A percentile compares a stretch with the other conserved stretches of the same genome.
Conservation (phyloP, 2,113 vertebrate genomes). For the Zapornia atra region DNA sequence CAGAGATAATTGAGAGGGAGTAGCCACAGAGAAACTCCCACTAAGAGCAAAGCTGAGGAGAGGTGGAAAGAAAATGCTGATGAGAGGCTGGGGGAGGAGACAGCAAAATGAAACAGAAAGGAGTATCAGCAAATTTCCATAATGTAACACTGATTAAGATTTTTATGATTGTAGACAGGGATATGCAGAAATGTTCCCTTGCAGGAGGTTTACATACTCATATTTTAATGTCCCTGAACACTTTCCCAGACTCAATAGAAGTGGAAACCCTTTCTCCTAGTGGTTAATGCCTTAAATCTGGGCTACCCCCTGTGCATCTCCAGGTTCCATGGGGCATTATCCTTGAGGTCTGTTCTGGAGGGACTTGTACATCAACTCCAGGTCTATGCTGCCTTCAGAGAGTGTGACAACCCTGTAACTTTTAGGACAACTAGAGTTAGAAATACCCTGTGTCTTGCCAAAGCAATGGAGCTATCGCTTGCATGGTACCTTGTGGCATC, state of each 20-base stretch:
- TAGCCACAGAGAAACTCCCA: neutral
- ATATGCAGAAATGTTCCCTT: conserved; percentile 9
- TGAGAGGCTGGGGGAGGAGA: neutral
- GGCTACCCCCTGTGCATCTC: neutral
- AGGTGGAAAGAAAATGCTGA: neutral
- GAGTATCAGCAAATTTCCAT: conserved; percentile 40
- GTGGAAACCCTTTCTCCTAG: neutral
- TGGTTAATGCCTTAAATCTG: neutral
- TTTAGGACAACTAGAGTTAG: neutral
- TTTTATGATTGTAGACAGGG: neutral
- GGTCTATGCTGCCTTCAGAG: neutral
- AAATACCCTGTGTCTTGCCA: neutral
- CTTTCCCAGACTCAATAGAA: neutral
- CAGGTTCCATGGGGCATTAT: neutral
- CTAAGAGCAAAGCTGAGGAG: neutral
- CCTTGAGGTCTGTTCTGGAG: neutral
- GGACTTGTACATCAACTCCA: neutral
- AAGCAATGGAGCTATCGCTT: neutral
- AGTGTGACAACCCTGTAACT: neutral
- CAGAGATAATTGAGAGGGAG: neutral
- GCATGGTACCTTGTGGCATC: neutral
- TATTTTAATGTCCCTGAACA: neutral
- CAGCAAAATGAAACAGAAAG: neutral
- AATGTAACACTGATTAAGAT: conserved; percentile 28
- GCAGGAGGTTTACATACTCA: neutral